A percentile compares a stretch with the other conserved stretches of the same genome.
phyloP scores from a whole-genome alignment of 1,140 invertebrate species.

The Homarus americanus region DNA sequence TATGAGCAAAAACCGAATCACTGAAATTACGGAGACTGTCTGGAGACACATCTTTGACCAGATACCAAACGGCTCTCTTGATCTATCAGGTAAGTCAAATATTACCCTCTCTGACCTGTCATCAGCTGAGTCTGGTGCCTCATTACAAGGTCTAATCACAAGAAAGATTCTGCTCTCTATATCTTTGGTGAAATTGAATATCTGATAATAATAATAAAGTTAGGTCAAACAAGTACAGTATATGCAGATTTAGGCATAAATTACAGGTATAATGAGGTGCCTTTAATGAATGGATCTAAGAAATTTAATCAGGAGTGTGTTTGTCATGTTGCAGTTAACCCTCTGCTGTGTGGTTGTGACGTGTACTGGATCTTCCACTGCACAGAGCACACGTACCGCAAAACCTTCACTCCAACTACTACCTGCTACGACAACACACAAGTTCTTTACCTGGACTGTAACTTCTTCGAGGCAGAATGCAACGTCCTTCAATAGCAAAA shows the following conservation, averaged over 20 bases:
- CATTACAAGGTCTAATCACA: too few species aligned
- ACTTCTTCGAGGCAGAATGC: neutral
- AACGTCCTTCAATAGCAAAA: neutral
- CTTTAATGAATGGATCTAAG: too few species aligned
- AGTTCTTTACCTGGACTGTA: neutral
- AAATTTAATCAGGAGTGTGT: too few species aligned
- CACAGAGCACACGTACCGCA: neutral
- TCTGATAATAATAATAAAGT: too few species aligned
- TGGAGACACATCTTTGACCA: slow-evolving; percentile 29
- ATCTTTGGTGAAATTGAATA: too few species aligned
- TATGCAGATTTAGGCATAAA: too few species aligned
- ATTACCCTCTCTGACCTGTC: too few species aligned
- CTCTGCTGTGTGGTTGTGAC: slow-evolving; percentile 27
- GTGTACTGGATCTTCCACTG: slow-evolving; percentile 11
- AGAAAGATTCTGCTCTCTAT: too few species aligned
- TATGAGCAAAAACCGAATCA: slow-evolving; percentile 8
- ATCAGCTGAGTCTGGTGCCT: neutral
- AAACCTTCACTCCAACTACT: slow-evolving; percentile 9
- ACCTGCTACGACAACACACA: neutral
- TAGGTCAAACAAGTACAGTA: too few species aligned
- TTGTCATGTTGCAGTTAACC: slow-evolving; percentile 17
- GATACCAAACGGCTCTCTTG: neutral
- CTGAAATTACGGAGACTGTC: neutral
- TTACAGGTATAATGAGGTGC: too few species aligned
- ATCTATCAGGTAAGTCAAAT: slow-evolving; percentile 21